phyloP scores from a whole-genome alignment of 2,113 vertebrate species.

The Ictalurus punctatus region DNA sequence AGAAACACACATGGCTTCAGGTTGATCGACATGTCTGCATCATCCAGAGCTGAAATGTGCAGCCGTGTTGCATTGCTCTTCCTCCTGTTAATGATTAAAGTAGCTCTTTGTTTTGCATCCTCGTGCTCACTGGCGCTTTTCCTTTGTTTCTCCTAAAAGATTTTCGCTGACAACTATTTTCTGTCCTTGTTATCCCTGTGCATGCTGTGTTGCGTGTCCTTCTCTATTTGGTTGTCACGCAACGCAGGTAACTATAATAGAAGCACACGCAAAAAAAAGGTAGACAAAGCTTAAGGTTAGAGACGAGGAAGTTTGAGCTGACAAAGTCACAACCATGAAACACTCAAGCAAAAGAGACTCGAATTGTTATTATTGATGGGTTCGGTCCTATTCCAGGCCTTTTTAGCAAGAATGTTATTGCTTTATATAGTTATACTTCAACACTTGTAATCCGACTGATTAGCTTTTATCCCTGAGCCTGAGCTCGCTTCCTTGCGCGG shows the following conservation, averaged over 20 bases:
- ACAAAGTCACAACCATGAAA: background rate
- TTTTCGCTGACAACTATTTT: conserved; percentile 30
- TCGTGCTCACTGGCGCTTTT: conserved; percentile 32
- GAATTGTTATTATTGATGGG: background rate
- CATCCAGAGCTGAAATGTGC: background rate
- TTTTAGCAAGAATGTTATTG: background rate
- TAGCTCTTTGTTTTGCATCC: conserved; percentile 47
- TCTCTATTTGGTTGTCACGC: background rate
- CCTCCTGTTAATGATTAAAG: conserved; percentile 25
- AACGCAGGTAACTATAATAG: background rate
- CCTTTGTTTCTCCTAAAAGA: conserved; percentile 32
- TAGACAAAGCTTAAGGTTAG: background rate
- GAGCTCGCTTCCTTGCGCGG: background rate
- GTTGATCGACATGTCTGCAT: background rate
- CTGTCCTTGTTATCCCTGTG: conserved; percentile 2
- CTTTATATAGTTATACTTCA: background rate
- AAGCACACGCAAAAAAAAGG: background rate
- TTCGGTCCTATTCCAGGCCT: background rate
- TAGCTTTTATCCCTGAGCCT: conserved; percentile 35
- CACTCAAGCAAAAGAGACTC: background rate
- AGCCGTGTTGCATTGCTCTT: background rate
- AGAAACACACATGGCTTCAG: background rate
- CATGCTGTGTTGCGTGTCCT: background rate
- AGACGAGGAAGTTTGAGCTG: conserved; percentile 24
- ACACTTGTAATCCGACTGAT: conserved; percentile 27